A percentile compares a stretch with the other conserved stretches of the same genome.
Evolutionary conservation across 2,797 vertebrate genomes (phyloP).

Genomic region (Catamblyrhynchus diadema): DNA sequence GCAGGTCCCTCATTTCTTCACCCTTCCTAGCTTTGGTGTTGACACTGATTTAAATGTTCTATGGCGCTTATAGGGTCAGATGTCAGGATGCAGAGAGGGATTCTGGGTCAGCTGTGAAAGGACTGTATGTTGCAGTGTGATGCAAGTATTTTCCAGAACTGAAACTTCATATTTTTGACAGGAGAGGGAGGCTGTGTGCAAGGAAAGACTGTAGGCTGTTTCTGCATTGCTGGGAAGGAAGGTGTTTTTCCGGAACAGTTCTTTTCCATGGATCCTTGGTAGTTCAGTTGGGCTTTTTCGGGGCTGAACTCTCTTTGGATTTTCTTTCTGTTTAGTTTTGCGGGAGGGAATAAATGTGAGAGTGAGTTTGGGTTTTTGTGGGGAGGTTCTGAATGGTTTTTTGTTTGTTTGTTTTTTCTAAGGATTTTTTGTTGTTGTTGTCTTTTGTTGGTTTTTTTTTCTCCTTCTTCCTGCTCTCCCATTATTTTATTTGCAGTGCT

Average conservation of each 20-base stretch:
- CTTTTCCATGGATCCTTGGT: neutral
- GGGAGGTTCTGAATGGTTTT: neutral
- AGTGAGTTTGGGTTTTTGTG: neutral
- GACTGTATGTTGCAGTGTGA: neutral
- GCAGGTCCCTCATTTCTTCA: neutral
- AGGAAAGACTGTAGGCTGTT: neutral
- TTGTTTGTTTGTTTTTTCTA: neutral
- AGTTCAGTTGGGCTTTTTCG: neutral
- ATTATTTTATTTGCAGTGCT: neutral
- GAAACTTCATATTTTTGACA: conserved; percentile 7
- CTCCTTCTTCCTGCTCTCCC: neutral
- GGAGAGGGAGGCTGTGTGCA: conserved; percentile 16
- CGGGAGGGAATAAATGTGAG: no score
- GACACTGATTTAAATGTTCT: neutral
- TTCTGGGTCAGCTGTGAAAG: neutral
- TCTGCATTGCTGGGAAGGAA: neutral
- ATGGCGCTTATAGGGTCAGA: neutral
- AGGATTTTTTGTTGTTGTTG: neutral
- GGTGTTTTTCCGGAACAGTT: neutral
- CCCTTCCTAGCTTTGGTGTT: neutral
- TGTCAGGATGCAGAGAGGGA: neutral
- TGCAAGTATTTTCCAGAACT: neutral
- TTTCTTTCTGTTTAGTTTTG: neutral
- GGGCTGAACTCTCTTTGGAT: neutral
- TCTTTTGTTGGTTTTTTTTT: accelerated